A percentile compares a stretch with the other conserved stretches of the same genome.
Conservation (phyloP, 2,797 vertebrate species). For the Diceros bicornis region DNA sequence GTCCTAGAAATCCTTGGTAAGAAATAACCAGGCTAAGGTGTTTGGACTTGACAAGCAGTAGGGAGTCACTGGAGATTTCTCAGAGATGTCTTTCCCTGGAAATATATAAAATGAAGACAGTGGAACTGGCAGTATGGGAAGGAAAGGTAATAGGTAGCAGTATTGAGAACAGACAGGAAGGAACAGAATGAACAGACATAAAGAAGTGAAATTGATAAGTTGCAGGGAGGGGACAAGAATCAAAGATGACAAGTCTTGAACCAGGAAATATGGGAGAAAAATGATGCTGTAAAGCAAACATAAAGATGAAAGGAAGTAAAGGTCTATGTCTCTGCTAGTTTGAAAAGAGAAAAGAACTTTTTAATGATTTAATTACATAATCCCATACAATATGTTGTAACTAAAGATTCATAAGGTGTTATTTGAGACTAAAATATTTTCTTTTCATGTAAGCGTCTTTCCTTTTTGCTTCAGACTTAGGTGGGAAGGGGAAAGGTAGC, state of each 20-base stretch:
- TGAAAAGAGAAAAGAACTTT: neutral
- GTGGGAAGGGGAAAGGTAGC: neutral
- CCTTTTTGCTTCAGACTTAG: neutral
- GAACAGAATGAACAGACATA: neutral
- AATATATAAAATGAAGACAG: neutral
- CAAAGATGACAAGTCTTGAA: slow-evolving; percentile 9
- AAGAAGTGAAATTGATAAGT: neutral
- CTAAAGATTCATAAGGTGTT: neutral
- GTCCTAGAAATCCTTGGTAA: neutral
- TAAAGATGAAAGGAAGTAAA: neutral
- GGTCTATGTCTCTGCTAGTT: neutral
- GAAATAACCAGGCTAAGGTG: neutral
- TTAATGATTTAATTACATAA: neutral
- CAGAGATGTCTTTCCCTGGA: neutral
- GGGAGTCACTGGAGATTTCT: neutral
- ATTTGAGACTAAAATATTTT: slow-evolving; percentile 20
- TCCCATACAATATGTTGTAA: neutral
- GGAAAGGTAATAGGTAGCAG: neutral
- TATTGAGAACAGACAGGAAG: neutral
- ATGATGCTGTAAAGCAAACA: neutral
- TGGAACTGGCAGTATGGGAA: neutral
- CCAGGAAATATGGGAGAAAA: neutral
- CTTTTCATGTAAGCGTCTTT: neutral
- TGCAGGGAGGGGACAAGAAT: neutral
- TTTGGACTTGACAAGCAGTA: neutral